These are phyloP conservation scores for Oriolus oriolus DNA, from an alignment of 2,113 vertebrate species.

Conservation along the genomic window DNA sequence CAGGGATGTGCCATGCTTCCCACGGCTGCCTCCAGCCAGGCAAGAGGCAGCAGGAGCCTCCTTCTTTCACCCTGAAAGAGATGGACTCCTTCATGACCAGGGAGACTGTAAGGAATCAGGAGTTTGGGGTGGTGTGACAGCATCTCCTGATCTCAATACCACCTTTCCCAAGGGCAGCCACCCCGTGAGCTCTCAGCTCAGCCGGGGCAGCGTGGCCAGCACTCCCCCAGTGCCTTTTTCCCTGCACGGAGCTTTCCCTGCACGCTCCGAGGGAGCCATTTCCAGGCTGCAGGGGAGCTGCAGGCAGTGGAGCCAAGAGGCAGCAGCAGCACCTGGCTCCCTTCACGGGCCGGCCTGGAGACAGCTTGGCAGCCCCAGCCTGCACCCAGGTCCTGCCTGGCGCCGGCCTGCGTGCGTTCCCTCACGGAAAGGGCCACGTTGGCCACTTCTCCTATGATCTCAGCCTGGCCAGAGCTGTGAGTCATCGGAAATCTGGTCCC, in stretches of 20 bases:
- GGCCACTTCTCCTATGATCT: neutral
- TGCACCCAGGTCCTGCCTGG: neutral
- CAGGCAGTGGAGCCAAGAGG: neutral
- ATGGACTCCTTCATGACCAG: neutral
- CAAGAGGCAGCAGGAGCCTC: neutral
- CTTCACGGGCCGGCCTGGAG: neutral
- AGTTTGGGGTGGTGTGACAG: neutral
- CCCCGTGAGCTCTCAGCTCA: rapidly evolving
- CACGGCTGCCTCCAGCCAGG: rapidly evolving
- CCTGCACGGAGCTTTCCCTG: neutral
- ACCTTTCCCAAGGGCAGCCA: neutral
- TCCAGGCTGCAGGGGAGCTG: neutral
- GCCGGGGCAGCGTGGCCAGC: rapidly evolving
- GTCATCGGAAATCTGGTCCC: neutral
- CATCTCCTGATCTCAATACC: too few relatives aligned
- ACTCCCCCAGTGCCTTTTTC: neutral
- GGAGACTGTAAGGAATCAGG: neutral
- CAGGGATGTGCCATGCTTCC: neutral
- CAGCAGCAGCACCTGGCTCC: neutral
- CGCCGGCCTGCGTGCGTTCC: rapidly evolving
- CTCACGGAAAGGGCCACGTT: neutral
- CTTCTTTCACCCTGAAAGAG: neutral
- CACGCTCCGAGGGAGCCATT: rapidly evolving
- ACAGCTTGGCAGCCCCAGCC: neutral
- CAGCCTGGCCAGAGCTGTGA: neutral